phyloP scores from a whole-genome alignment of 2,113 vertebrate genomes.

The Jaculus jaculus region DNA sequence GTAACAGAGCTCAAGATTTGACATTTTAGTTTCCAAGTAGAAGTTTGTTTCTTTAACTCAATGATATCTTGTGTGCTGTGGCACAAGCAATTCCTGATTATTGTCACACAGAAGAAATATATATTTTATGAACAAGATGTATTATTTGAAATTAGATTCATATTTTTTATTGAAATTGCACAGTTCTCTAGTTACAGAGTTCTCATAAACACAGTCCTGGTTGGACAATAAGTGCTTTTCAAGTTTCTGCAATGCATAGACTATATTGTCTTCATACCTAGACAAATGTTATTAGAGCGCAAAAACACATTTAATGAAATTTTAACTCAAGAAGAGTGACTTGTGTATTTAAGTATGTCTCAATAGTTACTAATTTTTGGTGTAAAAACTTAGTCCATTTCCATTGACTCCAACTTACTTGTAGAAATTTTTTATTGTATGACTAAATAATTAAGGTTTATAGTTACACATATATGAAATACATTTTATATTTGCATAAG shows the following conservation, averaged over 20 bases:
- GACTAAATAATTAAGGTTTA: background rate
- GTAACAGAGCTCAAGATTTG: background rate
- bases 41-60: background rate
- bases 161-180: background rate
- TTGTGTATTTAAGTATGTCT: background rate
- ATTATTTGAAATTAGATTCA: background rate
- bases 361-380: background rate
- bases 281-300: background rate
- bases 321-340: background rate
- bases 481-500: background rate
- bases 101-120: background rate
- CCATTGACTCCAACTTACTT: background rate
- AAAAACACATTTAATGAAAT: background rate
- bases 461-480: background rate
- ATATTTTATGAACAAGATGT: background rate
- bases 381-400: background rate
- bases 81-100: background rate
- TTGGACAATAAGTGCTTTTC: background rate
- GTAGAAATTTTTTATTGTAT: background rate
- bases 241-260: background rate
- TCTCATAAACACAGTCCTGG: background rate
- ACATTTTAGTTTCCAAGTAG: slow-evolving; percentile 21
- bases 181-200: background rate
- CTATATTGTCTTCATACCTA: background rate
- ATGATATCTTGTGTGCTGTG: background rate